Evolutionary conservation across 2,113 vertebrate genomes (phyloP), one percentile per base, ranked within the genome.

Genomic region (Chionomys nivalis): DNA sequence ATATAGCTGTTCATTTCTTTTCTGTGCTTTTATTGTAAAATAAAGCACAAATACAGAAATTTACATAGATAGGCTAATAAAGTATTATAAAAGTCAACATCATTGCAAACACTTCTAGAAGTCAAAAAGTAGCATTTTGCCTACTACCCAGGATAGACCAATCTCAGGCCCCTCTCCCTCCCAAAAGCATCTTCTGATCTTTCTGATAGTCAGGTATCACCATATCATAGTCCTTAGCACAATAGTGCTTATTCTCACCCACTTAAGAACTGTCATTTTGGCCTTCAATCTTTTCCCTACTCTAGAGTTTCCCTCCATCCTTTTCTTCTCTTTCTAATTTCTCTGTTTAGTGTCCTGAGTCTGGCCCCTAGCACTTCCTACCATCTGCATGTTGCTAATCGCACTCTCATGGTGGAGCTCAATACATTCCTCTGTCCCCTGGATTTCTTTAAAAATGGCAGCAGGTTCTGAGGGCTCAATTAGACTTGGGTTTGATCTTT

Each of bases 241-340:
- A 16, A 44, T 14, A 52, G 39, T 36, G 8, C 36, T 55, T 65
- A 63, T 33, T 72, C 77, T 82, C 77, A 24, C 11, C 19, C 33
- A 92, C 33, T 68, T 90, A 49, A 85, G 33, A 90, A 73, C 49
- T n/a, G 7, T 47, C 55, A 17, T 10, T 86, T 75, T 52, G 47
- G 9, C 66, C 58, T 82, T 82, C 49, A 79, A 66, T 19, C 16
- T 47, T 86, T 78, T 44, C 85, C 68, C 77, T 90, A 82, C 42
- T 76, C 68, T 87, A 66, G 5, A 76, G 42, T n/a, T 68, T 87
- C 39, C 21, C 31, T 66, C 16, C 24, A 36, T 86, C 85, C 49
- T n/a, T 85, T 92, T 77, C 11, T 85, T 90, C 58, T 86, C 31
- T 44, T 92, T 83, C 21, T 42, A 66, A 81, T 87, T 87, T 90